Evolutionary conservation across 2,797 vertebrate genomes (phyloP), one percentile per base, ranked within the genome.

Genomic region (Myotis myotis): DNA sequence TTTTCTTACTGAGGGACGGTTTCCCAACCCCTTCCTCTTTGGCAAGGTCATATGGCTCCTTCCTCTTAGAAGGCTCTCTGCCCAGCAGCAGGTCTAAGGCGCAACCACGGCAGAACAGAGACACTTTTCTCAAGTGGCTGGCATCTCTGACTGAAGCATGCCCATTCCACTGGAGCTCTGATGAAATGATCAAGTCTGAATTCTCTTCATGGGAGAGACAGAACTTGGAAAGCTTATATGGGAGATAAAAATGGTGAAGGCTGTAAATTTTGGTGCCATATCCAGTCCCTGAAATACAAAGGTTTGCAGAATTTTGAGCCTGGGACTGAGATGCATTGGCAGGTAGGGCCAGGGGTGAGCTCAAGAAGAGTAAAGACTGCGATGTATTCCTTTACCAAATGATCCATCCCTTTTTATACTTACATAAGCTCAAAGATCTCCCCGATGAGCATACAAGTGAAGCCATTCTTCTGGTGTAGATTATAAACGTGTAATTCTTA

Each of bases 401-500:
- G 51, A 55, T 25, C 28, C 17, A 17, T 49, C 64, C 30, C 75
- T 94, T 78, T 17, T 66, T 89, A 49, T 98, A 99, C 99, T 98
- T 98, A 99, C 99, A 99, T 99, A 92, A 99, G 98, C 97, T 99
- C 99, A 97, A 99, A 99, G 96, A 99, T 98, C 98, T 99, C 99
- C 94, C 99, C 99, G 30, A 99, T 98, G 87, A 99, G 98, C 99
- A 99, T 99, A 97, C 99, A 99, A 22, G 99, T 99, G 98, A 99
- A 99, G 96, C 99, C 99, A 98, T 99, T 99, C 98, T 99, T 99
- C 98, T 99, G 99, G 96, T 99, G 99, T 95, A 99, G 98, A 97
- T 99, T 99, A 99, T 99, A 99, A 91, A 99, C 98, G 99, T 99
- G 94, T 83, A 57, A 76, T 87, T 23, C 98, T 99, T 98, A 99